Percentiles rank a stretch among this genome's conserved stretches.
Evolutionary conservation across 2,797 vertebrate species (phyloP).

Genomic region (Valencia hispanica): DNA sequence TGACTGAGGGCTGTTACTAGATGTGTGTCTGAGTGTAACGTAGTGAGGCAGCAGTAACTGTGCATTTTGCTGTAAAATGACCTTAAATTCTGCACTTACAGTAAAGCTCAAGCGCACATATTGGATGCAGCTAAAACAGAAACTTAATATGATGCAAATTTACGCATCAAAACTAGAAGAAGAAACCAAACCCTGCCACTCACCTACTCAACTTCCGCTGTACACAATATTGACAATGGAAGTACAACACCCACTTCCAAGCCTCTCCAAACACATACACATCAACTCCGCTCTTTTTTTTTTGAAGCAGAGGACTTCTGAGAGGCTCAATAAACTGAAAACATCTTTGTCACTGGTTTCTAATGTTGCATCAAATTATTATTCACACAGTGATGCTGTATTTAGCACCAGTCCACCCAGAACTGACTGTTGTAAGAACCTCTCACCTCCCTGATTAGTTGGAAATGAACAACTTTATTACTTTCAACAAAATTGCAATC

Average conservation of each 20-base stretch:
- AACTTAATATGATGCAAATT: slow-evolving; percentile 55
- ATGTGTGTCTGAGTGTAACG: slow-evolving; percentile 11
- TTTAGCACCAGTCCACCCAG: not conserved
- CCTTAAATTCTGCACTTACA: not conserved
- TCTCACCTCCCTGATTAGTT: not conserved
- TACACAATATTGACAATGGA: slow-evolving; percentile 62
- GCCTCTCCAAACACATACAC: slow-evolving; percentile 12
- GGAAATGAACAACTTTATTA: slow-evolving; percentile 40
- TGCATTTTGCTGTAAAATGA: slow-evolving; percentile 8
- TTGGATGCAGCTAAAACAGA: slow-evolving; percentile 37
- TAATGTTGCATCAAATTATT: slow-evolving; percentile 4
- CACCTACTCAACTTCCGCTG: slow-evolving; percentile 68
- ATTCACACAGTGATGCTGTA: not conserved
- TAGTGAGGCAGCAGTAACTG: not conserved
- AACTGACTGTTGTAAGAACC: not conserved
- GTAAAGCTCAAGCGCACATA: not conserved
- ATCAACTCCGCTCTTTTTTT: not conserved
- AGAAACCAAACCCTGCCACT: slow-evolving; percentile 51
- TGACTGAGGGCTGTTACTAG: slow-evolving; percentile 5
- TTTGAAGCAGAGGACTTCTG: not conserved
- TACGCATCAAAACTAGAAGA: slow-evolving; percentile 57
- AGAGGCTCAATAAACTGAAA: too few species aligned
- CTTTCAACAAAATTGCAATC: slow-evolving; percentile 6
- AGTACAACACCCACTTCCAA: slow-evolving; percentile 54
- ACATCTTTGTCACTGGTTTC: not conserved